Conservation (phyloP, 2,888 invertebrate species). For the Punctoribates punctum region DNA sequence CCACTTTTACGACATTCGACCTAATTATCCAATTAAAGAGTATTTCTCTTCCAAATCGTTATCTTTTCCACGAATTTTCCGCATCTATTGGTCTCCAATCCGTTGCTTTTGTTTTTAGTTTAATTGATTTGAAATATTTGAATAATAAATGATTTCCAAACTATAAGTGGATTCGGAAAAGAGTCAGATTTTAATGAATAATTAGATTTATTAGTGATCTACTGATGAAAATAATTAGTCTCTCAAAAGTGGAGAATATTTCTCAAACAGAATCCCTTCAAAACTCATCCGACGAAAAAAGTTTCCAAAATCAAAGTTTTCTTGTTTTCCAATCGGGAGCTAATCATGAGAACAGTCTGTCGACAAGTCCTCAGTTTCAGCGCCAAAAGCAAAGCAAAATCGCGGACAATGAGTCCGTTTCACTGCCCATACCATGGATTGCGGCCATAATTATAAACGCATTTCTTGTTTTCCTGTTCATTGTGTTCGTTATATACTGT, state of each 20-base stretch:
- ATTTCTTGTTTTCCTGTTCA: slow-evolving; percentile 44
- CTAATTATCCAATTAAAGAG: slow-evolving; percentile 20
- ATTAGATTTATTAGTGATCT: neutral
- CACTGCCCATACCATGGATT: slow-evolving; percentile 46
- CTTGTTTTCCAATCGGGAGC: neutral
- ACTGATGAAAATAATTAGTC: slow-evolving; percentile 3
- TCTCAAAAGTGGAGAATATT: neutral
- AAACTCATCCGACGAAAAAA: neutral
- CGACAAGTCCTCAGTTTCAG: slow-evolving; percentile 6
- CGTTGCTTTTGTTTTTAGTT: neutral
- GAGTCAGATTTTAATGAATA: neutral
- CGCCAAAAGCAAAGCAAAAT: slow-evolving; percentile 29
- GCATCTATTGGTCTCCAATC: neutral
- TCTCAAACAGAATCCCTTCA: neutral
- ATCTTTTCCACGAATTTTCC: neutral
- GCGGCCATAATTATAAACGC: slow-evolving; percentile 47
- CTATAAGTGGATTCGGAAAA: neutral
- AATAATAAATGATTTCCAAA: neutral
- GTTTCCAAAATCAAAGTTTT: slow-evolving; percentile 24
- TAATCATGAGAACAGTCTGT: neutral
- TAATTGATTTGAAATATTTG: neutral
- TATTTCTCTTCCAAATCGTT: neutral
- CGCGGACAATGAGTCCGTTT: slow-evolving; percentile 12
- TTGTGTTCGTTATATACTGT: slow-evolving; percentile 45
- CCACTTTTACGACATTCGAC: neutral